Conservation (phyloP, 2,888 invertebrate genomes). For the Iselma pallidipennis region DNA sequence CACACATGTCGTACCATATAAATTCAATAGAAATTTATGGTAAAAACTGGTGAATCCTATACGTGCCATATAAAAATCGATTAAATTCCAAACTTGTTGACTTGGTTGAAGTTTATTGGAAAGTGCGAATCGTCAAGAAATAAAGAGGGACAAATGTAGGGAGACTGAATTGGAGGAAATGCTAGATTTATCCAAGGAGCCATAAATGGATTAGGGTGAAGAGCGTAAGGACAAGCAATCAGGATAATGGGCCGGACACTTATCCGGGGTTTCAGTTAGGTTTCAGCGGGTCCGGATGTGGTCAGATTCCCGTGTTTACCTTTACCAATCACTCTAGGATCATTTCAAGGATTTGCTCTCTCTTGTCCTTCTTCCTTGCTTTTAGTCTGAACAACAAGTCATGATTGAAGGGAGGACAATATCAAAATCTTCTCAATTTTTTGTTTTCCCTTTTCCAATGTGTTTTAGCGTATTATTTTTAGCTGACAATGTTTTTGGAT, state of each 20-base stretch:
- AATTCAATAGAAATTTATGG: background rate
- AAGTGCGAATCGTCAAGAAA: slow-evolving; percentile 5
- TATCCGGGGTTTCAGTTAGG: slow-evolving; percentile 46
- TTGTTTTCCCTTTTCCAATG: too few species aligned
- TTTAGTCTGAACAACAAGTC: too few species aligned
- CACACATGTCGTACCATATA: background rate
- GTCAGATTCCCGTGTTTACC: slow-evolving; percentile 45
- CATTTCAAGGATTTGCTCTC: slow-evolving; percentile 27
- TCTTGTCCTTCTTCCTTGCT: background rate
- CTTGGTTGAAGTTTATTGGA: background rate
- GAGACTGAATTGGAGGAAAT: slow-evolving; percentile 26
- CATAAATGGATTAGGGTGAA: slow-evolving; percentile 53
- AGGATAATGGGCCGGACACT: slow-evolving; percentile 57
- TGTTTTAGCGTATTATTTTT: too few species aligned
- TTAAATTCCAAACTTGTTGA: background rate
- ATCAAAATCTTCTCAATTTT: too few species aligned
- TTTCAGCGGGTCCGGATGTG: slow-evolving; percentile 41
- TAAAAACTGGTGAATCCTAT: too few species aligned
- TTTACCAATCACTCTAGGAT: slow-evolving; percentile 43
- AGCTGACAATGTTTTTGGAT: too few species aligned
- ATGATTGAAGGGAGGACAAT: too few species aligned
- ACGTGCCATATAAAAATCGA: background rate
- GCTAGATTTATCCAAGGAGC: slow-evolving; percentile 33
- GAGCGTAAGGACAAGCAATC: slow-evolving; percentile 54
- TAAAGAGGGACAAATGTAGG: background rate